Percentiles rank a stretch among this genome's conserved stretches.
phyloP scores from a whole-genome alignment of 2,797 vertebrate species.

The Peromyscus attwateri region DNA sequence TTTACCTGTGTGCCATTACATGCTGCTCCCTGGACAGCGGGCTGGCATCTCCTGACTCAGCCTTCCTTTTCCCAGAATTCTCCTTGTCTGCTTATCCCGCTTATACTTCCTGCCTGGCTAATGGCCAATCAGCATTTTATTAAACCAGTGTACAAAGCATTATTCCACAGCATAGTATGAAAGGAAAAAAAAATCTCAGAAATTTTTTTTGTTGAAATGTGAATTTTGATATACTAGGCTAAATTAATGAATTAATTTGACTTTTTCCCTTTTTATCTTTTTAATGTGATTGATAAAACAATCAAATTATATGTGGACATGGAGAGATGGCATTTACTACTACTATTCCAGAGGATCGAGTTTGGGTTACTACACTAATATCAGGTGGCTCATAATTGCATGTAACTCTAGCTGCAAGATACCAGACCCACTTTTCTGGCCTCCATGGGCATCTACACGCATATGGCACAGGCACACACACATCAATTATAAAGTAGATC shows the following conservation, averaged over 20 bases:
- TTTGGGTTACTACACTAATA: not conserved
- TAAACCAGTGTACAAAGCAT: too few species aligned
- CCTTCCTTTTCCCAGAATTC: too few species aligned
- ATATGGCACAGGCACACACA: not conserved
- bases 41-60: too few species aligned
- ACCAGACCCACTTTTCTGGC: too few species aligned
- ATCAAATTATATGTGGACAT: not conserved
- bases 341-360: not conserved
- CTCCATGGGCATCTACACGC: not conserved
- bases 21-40: too few species aligned
- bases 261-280: not conserved
- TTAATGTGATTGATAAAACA: conserved; percentile 40
- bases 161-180: not conserved
- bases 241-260: conserved; percentile 27
- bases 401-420: not conserved
- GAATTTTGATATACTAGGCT: conserved; percentile 24
- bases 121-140: too few species aligned
- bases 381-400: not conserved
- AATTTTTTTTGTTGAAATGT: conserved; percentile 20
- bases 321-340: not conserved
- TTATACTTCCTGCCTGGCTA: too few species aligned
- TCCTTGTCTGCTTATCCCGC: too few species aligned
- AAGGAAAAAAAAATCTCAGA: not conserved
- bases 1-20: too few species aligned
- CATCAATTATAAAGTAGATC: not conserved